A percentile compares a stretch with the other conserved stretches of the same genome.
These are phyloP conservation scores for Sesia bembeciformis DNA, from an alignment of 2,888 invertebrate genomes.

Conservation along the genomic window DNA sequence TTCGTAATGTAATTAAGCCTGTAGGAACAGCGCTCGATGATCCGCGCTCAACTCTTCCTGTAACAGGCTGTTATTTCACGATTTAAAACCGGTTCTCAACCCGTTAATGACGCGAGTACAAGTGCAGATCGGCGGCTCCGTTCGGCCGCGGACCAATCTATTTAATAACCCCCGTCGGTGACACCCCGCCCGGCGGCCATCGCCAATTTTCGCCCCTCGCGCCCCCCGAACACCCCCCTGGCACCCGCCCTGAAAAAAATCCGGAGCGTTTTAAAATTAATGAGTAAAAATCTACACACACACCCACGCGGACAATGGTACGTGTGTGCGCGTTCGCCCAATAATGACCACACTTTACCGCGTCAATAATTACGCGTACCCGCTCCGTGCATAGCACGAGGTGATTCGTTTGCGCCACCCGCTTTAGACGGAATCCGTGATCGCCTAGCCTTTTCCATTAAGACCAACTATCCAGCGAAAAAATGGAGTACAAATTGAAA, in stretches of 20 bases:
- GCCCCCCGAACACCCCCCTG: constrained; percentile 47
- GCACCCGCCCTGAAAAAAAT: constrained; percentile 74
- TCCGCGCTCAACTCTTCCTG: constrained; percentile 70
- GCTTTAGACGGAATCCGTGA: constrained; percentile 31
- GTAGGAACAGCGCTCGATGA: constrained; percentile 60
- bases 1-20: constrained; percentile 63
- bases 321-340: constrained; percentile 52
- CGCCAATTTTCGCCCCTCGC: constrained; percentile 68
- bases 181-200: constrained; percentile 74
- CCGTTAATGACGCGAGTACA: constrained; percentile 75
- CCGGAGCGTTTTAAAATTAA: constrained; percentile 76
- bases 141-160: constrained; percentile 76
- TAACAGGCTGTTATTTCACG: constrained; percentile 73
- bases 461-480: constrained; percentile 59
- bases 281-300: constrained; percentile 76
- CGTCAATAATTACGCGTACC: constrained; percentile 23
- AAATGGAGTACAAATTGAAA: constrained; percentile 67
- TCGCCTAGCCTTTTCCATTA: constrained; percentile 51
- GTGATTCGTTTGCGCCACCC: constrained; percentile 16
- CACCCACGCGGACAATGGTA: constrained; percentile 52
- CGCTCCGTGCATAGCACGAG: neutral
- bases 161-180: constrained; percentile 75
- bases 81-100: constrained; percentile 73
- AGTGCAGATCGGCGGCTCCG: constrained; percentile 73
- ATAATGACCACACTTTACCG: constrained; percentile 57